phyloP scores from a whole-genome alignment of 1,140 invertebrate genomes.

The Euwallacea fornicatus region DNA sequence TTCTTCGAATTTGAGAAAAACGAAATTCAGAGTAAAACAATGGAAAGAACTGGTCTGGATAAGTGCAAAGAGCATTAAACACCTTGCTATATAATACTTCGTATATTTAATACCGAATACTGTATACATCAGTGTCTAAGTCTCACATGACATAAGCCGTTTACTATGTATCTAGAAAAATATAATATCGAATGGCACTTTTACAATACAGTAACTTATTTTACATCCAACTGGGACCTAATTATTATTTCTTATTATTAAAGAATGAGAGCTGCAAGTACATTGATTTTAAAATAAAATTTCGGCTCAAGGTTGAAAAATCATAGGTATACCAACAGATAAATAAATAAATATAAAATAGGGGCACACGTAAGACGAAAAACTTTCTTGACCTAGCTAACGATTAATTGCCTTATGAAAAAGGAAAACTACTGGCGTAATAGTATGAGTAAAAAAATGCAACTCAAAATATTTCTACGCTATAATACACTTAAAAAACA shows the following conservation, averaged over 20 bases:
- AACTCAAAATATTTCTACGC: too few relatives aligned
- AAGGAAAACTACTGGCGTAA: too few relatives aligned
- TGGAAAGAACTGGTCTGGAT: not conserved
- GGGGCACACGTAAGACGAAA: not conserved
- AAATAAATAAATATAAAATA: slow-evolving; percentile 1
- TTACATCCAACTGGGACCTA: slow-evolving; percentile 38
- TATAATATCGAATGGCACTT: slow-evolving; percentile 54
- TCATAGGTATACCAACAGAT: not conserved
- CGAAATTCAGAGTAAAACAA: too few relatives aligned
- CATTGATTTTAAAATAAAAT: not conserved
- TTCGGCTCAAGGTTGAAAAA: too few relatives aligned
- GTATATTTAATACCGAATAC: slow-evolving; percentile 54
- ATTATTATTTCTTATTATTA: not conserved
- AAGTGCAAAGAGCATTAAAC: slow-evolving; percentile 16
- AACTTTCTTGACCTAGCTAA: not conserved
- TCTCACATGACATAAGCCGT: slow-evolving; percentile 54
- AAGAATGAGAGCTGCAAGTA: not conserved
- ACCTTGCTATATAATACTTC: slow-evolving; percentile 49
- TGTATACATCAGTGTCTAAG: slow-evolving; percentile 54
- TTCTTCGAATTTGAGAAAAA: too few relatives aligned
- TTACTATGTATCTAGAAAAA: slow-evolving; percentile 53
- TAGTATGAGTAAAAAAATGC: too few relatives aligned
- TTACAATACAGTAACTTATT: slow-evolving; percentile 49
- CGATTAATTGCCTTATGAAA: not conserved
- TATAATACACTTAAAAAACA: too few relatives aligned